Percentiles rank a stretch among this genome's conserved stretches.
phyloP scores from a whole-genome alignment of 2,888 invertebrate genomes.

The Phyto melanocephala region DNA sequence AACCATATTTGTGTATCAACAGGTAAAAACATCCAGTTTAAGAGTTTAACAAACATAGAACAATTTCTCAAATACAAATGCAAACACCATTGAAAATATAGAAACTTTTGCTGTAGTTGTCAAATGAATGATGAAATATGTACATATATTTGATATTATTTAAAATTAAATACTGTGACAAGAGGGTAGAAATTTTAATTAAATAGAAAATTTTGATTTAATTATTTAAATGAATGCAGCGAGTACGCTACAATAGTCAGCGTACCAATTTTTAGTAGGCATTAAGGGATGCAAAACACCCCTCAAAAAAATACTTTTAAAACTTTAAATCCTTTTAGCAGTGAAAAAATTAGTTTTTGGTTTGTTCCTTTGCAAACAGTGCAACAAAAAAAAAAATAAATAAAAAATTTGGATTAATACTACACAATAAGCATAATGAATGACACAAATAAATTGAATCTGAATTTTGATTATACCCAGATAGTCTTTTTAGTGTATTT shows the following conservation, averaged over 20 bases:
- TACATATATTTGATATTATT: constrained; percentile 18
- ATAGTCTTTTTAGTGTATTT: no score
- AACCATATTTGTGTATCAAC: constrained; percentile 39
- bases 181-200: constrained; percentile 6
- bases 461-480: no score
- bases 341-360: no score
- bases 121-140: constrained; percentile 40
- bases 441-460: no score
- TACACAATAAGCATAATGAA: no score
- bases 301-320: no score
- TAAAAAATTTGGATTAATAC: no score
- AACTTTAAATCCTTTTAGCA: no score
- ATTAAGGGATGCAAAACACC: no score
- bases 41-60: background rate
- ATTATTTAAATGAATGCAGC: constrained; percentile 24
- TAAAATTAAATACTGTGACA: constrained; percentile 1
- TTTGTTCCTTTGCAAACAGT: no score
- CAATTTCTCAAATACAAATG: constrained; percentile 2
- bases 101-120: constrained; percentile 8
- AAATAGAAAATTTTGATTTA: constrained; percentile 11
- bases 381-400: no score
- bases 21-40: constrained; percentile 47
- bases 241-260: no score
- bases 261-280: background rate
- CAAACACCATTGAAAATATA: background rate